Evolutionary conservation across 2,888 invertebrate genomes (phyloP).

Genomic region (Parnassius mnemosyne): DNA sequence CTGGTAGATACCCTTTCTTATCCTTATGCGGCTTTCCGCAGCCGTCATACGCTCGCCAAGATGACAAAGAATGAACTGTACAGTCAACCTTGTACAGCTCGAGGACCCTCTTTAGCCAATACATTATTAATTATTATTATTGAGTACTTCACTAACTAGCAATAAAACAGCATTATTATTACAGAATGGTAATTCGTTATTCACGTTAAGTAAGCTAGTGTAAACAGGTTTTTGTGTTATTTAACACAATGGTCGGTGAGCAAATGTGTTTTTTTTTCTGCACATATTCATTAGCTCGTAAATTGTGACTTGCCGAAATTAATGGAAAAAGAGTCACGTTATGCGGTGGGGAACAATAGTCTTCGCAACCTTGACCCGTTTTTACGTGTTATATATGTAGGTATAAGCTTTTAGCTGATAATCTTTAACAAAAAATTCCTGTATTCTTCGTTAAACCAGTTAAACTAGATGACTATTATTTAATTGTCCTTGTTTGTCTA

Average conservation of each 20-base stretch:
- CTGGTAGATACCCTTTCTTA: no score
- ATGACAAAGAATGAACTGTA: no score
- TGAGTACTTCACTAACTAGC: no score
- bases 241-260: constrained; percentile 19
- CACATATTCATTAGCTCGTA: constrained; percentile 42
- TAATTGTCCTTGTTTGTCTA: no score
- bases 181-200: constrained; percentile 8
- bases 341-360: constrained; percentile 41
- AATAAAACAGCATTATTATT: neutral
- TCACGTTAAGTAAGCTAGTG: constrained; percentile 1
- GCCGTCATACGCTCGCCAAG: no score
- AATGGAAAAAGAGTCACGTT: constrained; percentile 43
- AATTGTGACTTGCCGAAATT: constrained; percentile 44
- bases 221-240: constrained; percentile 18
- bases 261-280: constrained; percentile 30
- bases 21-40: no score
- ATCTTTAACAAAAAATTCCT: constrained; percentile 2
- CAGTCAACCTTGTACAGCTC: no score
- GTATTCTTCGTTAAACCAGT: neutral
- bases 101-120: no score
- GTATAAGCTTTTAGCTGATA: constrained; percentile 21
- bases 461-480: no score
- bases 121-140: no score
- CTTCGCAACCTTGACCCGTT: constrained; percentile 42
- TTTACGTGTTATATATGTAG: constrained; percentile 26